Base-by-base conservation (phyloP, 1,140 invertebrate genomes). In the Chrysomallon squamiferum region DNA sequence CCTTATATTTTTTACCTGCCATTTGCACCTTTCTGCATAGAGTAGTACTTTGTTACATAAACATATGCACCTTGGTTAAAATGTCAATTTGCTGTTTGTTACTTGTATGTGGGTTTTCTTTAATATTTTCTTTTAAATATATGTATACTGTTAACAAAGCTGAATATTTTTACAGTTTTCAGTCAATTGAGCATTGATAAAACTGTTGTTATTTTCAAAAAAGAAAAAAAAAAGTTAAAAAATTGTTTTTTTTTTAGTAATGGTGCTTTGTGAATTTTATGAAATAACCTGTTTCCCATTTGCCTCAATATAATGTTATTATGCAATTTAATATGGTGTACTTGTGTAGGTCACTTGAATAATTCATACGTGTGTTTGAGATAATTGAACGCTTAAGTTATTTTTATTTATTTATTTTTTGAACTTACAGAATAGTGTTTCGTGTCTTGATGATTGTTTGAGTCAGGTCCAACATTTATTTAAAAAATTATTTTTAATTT, bases 161-260 rank as follows among this genome's bases (percentile, higher is more conserved):
- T 38, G 35, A 38, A 38, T 54, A 54, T 54, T 54, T 54, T 54
- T 54, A 54, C 50, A 54, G 50, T 27, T 54, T 54, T 54, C 29
- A 18, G n/a, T 54, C 22, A 54, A 20, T 54, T 54, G 50, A 54
- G 50, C 50, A 54, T 54, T 54, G n/a, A 54, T 54, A 30, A 54
- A 54, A 54, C 29, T 54, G 29, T 54, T 54, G 18, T 54, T 54
- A 22, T 54, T 27, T 22, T 20, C n/a, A 54, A 54, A 54, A 54
- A 27, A 54, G 13, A 54, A 54, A 54, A 27, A 50, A 52, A 54
- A 54, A 54, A 27, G 25, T 22, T n/a, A n/a, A n/a, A n/a, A n/a
- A n/a, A n/a, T n/a, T n/a, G n/a, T n/a, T n/a, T n/a, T n/a, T n/a
- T n/a, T n/a, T n/a, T 27, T 54, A 54, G 50, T 54, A 54, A 54